Evolutionary conservation across 2,797 vertebrate species (phyloP).

Genomic region (Geotrypetes seraphini): DNA sequence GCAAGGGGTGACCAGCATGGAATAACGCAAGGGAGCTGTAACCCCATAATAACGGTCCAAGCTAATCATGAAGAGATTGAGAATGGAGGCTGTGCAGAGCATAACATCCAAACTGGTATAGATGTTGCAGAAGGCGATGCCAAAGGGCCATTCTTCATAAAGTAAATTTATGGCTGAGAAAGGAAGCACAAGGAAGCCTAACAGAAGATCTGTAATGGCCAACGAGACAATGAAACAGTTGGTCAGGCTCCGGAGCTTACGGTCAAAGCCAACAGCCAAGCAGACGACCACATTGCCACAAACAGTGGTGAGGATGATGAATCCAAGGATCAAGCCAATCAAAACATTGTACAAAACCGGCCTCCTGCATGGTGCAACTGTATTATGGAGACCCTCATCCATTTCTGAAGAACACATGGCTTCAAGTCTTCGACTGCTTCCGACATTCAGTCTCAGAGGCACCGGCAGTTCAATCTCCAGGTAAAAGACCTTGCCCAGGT

Average conservation of each 20-base stretch:
- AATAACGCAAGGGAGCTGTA: slow-evolving; percentile 73
- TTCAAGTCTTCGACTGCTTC: background rate
- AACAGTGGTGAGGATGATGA: slow-evolving; percentile 68
- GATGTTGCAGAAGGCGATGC: slow-evolving; percentile 72
- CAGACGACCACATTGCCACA: slow-evolving; percentile 83
- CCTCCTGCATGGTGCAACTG: slow-evolving; percentile 4
- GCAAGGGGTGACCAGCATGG: slow-evolving; percentile 57
- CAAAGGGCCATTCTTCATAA: slow-evolving; percentile 60
- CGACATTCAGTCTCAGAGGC: too few species aligned
- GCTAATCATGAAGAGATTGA: slow-evolving; percentile 85
- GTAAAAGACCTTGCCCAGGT: too few species aligned
- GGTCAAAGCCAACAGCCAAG: slow-evolving; percentile 74
- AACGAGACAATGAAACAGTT: slow-evolving; percentile 87
- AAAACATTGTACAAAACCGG: slow-evolving; percentile 21
- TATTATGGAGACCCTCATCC: slow-evolving; percentile 24
- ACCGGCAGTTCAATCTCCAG: too few species aligned
- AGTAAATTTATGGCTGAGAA: slow-evolving; percentile 76
- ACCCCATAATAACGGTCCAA: slow-evolving; percentile 83
- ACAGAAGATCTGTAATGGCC: slow-evolving; percentile 80
- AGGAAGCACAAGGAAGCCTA: slow-evolving; percentile 83
- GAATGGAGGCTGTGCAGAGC: slow-evolving; percentile 84
- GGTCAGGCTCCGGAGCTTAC: slow-evolving; percentile 65
- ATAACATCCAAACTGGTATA: slow-evolving; percentile 82
- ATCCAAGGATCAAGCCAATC: slow-evolving; percentile 49
- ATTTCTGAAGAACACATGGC: slow-evolving; percentile 12